Percentiles rank a stretch among this genome's conserved stretches.
Evolutionary conservation across 2,888 invertebrate species (phyloP).

Genomic region (Oxycera nigricornis): DNA sequence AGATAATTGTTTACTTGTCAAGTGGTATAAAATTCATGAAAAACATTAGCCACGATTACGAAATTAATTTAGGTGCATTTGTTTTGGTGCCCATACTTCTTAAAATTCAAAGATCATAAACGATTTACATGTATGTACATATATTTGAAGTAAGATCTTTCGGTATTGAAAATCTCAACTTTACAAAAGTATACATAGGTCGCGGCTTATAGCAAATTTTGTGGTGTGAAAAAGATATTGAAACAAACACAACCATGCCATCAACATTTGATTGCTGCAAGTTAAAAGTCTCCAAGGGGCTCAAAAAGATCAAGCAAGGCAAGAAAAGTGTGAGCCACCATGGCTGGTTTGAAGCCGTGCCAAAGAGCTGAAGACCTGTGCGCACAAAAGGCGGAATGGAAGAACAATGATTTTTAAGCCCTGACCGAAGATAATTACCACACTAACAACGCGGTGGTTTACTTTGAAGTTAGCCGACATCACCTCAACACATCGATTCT

Average conservation of each 20-base stretch:
- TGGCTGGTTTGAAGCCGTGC: constrained; percentile 14
- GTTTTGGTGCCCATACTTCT: no score
- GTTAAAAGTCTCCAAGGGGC: neutral
- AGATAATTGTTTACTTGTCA: no score
- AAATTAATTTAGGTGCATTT: no score
- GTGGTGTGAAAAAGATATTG: constrained; percentile 11
- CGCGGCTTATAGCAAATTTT: constrained; percentile 4
- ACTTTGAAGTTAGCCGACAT: constrained; percentile 48
- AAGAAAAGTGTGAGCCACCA: neutral
- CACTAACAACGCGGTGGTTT: constrained; percentile 44
- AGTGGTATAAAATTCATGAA: no score
- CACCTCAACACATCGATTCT: constrained; percentile 60
- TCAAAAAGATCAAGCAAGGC: constrained; percentile 12
- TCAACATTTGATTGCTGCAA: constrained; percentile 33
- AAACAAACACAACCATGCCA: constrained; percentile 10
- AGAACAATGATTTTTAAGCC: constrained; percentile 42
- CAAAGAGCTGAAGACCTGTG: constrained; percentile 22
- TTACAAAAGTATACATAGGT: no score
- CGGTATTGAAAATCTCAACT: no score
- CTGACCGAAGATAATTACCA: constrained; percentile 42
- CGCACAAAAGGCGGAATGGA: constrained; percentile 29
- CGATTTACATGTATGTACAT: no score
- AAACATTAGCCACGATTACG: no score
- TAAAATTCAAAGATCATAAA: no score
- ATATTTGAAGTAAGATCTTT: no score